These are phyloP conservation scores for Oreochromis spilurus DNA, from an alignment of 2,113 vertebrate genomes.

Conservation along the genomic window DNA sequence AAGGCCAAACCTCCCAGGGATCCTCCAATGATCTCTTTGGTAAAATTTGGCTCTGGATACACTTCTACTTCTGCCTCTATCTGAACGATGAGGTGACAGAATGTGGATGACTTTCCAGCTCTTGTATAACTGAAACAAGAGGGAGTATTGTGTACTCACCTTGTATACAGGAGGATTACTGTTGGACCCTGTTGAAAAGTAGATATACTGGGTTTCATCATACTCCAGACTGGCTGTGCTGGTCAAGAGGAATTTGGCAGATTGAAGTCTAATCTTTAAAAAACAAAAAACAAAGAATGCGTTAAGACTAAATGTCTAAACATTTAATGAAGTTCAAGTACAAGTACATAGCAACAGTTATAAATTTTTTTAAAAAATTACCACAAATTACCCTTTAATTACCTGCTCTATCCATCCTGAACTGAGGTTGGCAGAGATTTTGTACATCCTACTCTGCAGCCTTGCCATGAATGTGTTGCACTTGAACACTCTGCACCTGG, in stretches of 20 bases:
- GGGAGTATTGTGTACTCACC: conserved; percentile 48
- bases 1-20: conserved; percentile 68
- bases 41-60: conserved; percentile 47
- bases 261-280: neutral
- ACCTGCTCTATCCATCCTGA: conserved; percentile 52
- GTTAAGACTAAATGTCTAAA: neutral
- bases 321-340: neutral
- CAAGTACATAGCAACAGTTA: neutral
- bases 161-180: conserved; percentile 56
- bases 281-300: neutral
- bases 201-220: conserved; percentile 64
- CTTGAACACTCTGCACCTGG: conserved; percentile 30
- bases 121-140: neutral
- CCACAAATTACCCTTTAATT: conserved; percentile 23
- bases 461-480: conserved; percentile 54
- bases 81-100: conserved; percentile 35
- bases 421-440: conserved; percentile 70
- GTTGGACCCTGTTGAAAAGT: conserved; percentile 48
- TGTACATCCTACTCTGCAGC: conserved; percentile 42
- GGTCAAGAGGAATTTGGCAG: conserved; percentile 58
- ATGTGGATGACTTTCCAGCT: neutral
- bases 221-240: conserved; percentile 73
- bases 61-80: conserved; percentile 71
- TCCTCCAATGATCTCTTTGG: conserved; percentile 71
- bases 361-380: neutral